Percentiles rank a stretch among this genome's conserved stretches.
These are phyloP conservation scores for Stercorarius parasiticus DNA, from an alignment of 2,113 vertebrate genomes.

Conservation along the genomic window DNA sequence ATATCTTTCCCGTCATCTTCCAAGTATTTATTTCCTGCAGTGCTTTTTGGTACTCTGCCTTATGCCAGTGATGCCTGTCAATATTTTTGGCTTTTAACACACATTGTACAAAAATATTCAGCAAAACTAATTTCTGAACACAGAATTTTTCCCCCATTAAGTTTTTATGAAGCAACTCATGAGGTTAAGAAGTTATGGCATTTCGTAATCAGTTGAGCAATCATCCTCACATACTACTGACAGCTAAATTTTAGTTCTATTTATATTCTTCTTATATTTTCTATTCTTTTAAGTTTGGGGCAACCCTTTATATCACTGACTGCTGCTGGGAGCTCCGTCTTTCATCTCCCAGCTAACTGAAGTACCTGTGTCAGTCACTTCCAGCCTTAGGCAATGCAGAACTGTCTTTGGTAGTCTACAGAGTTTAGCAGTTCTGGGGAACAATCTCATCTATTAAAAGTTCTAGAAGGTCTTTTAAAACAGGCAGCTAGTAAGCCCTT, in stretches of 20 bases:
- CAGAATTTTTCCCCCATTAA: not conserved
- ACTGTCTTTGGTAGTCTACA: not conserved
- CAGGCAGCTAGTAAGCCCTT: not conserved
- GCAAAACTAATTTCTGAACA: not conserved
- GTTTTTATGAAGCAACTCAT: not conserved
- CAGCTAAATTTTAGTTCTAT: not conserved
- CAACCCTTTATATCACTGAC: not conserved
- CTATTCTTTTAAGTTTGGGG: not conserved
- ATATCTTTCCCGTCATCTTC: not conserved
- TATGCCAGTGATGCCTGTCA: not conserved
- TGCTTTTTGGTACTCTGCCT: not conserved
- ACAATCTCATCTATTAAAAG: not conserved
- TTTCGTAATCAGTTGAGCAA: constrained; percentile 26
- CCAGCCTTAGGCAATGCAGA: not conserved
- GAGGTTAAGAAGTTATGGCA: not conserved
- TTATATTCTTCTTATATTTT: not conserved
- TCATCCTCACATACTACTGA: not conserved
- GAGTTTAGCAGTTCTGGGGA: not conserved
- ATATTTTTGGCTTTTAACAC: not conserved
- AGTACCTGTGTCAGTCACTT: not conserved
- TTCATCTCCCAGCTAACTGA: not conserved
- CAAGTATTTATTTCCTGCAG: not conserved
- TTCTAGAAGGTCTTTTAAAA: not conserved
- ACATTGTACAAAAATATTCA: not conserved
- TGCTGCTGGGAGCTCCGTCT: not conserved